A percentile compares a stretch with the other conserved stretches of the same genome.
Evolutionary conservation across 2,888 invertebrate species (phyloP).

Genomic region (Phalangium opilio): DNA sequence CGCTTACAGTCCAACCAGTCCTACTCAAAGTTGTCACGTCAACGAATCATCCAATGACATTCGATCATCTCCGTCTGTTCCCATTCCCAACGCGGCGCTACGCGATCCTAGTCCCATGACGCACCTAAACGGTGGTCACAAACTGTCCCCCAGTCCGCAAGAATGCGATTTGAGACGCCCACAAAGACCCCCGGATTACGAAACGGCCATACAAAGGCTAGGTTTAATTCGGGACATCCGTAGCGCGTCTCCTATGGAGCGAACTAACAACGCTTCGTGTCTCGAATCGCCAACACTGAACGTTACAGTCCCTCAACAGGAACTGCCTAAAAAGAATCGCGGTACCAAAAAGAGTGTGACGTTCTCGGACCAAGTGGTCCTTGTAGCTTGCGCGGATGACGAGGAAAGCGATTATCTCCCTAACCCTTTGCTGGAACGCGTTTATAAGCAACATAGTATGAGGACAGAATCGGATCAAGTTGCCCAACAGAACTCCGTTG

Average conservation of each 20-base stretch:
- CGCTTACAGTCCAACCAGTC: background rate
- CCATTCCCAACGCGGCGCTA: no score
- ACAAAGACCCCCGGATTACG: constrained; percentile 21
- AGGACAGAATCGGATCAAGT: constrained; percentile 14
- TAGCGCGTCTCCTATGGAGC: background rate
- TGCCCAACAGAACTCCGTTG: background rate
- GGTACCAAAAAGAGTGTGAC: constrained; percentile 70
- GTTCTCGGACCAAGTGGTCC: constrained; percentile 82
- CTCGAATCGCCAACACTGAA: background rate
- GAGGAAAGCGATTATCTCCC: constrained; percentile 82
- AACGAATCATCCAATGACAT: background rate
- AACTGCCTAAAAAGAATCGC: constrained; percentile 27
- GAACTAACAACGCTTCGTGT: background rate
- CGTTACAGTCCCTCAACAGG: background rate
- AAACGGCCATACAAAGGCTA: constrained; percentile 21
- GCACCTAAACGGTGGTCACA: background rate
- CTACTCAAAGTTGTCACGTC: background rate
- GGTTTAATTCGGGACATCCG: constrained; percentile 13
- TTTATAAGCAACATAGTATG: constrained; percentile 42
- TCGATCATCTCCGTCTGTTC: background rate
- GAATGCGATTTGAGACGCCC: constrained; percentile 14
- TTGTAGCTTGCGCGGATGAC: constrained; percentile 82
- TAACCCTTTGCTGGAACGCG: constrained; percentile 74
- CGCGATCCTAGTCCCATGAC: constrained; percentile 5
- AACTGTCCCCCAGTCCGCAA: background rate